Evolutionary conservation across 2,113 vertebrate genomes (phyloP).

Genomic region (Australoheros scitulus): DNA sequence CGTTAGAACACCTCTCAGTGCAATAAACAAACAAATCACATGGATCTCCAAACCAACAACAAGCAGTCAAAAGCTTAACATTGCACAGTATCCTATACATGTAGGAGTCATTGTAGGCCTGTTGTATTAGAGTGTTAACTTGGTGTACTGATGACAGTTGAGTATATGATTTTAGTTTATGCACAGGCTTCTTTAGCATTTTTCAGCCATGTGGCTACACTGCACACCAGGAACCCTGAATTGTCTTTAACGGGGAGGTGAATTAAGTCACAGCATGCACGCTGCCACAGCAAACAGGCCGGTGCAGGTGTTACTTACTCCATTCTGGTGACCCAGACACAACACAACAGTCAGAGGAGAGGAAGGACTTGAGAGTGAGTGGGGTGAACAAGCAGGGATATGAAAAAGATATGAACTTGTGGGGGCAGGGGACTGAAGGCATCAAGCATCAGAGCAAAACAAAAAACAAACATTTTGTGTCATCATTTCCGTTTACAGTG

Average conservation of each 20-base stretch:
- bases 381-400: conserved; percentile 58
- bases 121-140: not conserved
- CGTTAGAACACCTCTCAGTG: not conserved
- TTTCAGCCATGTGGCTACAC: conserved; percentile 28
- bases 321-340: conserved; percentile 86
- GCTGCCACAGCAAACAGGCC: conserved; percentile 81
- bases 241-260: conserved; percentile 24
- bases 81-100: not conserved
- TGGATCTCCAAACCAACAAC: no score
- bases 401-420: conserved; percentile 41
- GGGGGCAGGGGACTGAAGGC: not conserved
- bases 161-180: not conserved
- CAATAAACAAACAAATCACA: not conserved
- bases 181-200: conserved; percentile 33
- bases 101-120: not conserved
- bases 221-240: conserved; percentile 48
- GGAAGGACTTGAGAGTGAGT: conserved; percentile 72
- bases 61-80: not conserved
- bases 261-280: conserved; percentile 84
- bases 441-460: conserved; percentile 30
- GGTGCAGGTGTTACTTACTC: conserved; percentile 88
- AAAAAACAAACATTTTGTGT: not conserved
- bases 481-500: not conserved
- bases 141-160: not conserved
- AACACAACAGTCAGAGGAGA: conserved; percentile 82